Base-by-base conservation (phyloP, 2,113 vertebrate genomes). In the Brachyistius frenatus region DNA sequence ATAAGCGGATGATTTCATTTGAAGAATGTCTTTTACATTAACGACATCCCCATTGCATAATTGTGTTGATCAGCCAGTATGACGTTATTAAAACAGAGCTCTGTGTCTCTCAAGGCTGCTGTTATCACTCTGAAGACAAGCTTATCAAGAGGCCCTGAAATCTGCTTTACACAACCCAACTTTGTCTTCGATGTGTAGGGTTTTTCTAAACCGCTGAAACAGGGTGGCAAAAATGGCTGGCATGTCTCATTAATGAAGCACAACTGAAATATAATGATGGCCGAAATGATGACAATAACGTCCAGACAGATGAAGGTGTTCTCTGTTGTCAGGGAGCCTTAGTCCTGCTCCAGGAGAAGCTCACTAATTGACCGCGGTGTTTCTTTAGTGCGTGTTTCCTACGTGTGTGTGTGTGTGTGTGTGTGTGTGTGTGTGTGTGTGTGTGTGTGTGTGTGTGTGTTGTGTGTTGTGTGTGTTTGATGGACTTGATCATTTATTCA, bases 321-420 rank as follows among this genome's bases (percentile, higher is more conserved):
- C 82, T 71, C 78, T 79, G 88, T 93, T 90, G 90, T 89, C 91
- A 89, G 76, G 89, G 83, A 84, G 86, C 73, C 60, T 81, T 30
- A 62, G 76, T 62, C 63, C 70, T 72, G 68, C 85, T 79, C 60
- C 76, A 62, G 66, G 66, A 88, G 83, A 91, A 81, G 72, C 87
- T 84, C 86, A 54, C 73, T 93, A 93, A 93, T 92, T 92, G 89
- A 88, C 76, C 83, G 71, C 49, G 23, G 57, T 73, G 84, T 83
- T 73, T 76, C 52, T 68, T 55, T 52, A 37, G 69, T 66, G 68
- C 31, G 6, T 60, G 46, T 64, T 64, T 73, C 66, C n/a, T 70
- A 23, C 32, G 33, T 58, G 63, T 84, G 64, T 64, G 46, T 58
- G 44, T 49, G 60, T 13, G 41, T 68, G 39, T 49, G 71, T 50